phyloP scores from a whole-genome alignment of 1,140 invertebrate species.

The Listronotus oregonensis region DNA sequence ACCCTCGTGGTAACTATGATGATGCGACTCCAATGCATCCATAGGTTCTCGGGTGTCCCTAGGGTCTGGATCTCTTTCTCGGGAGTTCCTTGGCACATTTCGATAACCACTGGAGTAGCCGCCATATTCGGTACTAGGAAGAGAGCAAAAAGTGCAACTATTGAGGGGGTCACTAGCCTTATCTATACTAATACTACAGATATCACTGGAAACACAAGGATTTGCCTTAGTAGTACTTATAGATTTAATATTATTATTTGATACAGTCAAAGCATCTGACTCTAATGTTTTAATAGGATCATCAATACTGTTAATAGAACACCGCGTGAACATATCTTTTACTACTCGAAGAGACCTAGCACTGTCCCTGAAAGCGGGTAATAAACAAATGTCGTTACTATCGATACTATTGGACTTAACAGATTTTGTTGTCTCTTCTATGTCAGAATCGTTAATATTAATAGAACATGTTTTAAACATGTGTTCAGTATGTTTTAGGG shows the following conservation, averaged over 20 bases:
- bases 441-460: too few relatives aligned
- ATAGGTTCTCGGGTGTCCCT: constrained; percentile 41
- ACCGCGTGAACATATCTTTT: background rate
- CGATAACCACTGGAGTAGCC: constrained; percentile 45
- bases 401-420: background rate
- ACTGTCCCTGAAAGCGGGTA: background rate
- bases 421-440: too few relatives aligned
- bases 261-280: too few relatives aligned
- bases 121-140: constrained; percentile 49
- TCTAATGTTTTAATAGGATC: background rate
- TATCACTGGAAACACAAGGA: background rate
- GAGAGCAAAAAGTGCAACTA: constrained; percentile 21
- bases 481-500: too few relatives aligned
- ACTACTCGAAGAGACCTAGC: background rate
- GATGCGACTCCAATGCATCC: constrained; percentile 36
- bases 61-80: constrained; percentile 38
- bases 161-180: constrained; percentile 6
- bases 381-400: background rate
- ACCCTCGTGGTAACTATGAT: constrained; percentile 31
- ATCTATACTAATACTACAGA: constrained; percentile 25
- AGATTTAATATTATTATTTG: too few relatives aligned
- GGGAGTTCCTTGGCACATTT: constrained; percentile 36
- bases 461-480: too few relatives aligned
- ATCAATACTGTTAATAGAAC: constrained; percentile 7
- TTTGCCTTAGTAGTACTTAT: background rate